A percentile compares a stretch with the other conserved stretches of the same genome.
Conservation (phyloP, 2,888 invertebrate species). For the Tetanocera ferruginea region DNA sequence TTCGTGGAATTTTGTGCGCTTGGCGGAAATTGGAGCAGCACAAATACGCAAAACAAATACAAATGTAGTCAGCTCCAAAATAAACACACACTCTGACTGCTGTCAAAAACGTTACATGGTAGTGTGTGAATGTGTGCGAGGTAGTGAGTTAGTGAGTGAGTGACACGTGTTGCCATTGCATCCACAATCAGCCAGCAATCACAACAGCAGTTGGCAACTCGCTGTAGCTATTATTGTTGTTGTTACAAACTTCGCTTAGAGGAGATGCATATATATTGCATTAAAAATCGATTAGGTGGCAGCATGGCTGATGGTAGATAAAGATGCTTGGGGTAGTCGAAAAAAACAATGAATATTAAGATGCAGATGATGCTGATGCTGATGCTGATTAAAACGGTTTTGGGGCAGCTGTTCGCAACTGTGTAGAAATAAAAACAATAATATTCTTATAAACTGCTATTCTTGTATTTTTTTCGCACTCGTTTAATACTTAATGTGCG, state of each 20-base stretch:
- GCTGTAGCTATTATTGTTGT: neutral
- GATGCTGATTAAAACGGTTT: neutral
- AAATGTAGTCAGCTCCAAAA: neutral
- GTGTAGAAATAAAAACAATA: too few relatives aligned
- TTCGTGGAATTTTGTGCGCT: neutral
- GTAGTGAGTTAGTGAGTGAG: neutral
- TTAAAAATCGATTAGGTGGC: slow-evolving; percentile 61
- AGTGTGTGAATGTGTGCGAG: neutral
- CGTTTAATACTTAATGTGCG: too few relatives aligned
- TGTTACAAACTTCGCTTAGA: neutral
- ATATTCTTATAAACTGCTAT: too few relatives aligned
- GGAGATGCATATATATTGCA: slow-evolving; percentile 50
- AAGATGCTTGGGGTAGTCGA: neutral
- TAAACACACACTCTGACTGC: neutral
- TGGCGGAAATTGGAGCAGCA: neutral
- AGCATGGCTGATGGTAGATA: neutral
- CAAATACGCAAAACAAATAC: too few relatives aligned
- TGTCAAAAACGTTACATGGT: neutral
- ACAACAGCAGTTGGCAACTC: neutral
- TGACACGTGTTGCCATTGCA: neutral
- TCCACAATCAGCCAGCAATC: neutral
- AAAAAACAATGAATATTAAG: neutral
- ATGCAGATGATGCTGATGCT: neutral
- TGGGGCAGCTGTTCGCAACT: too few relatives aligned
- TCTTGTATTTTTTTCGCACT: too few relatives aligned